Conservation (phyloP, 2,113 vertebrate genomes). For the Ammodytes marinus region DNA sequence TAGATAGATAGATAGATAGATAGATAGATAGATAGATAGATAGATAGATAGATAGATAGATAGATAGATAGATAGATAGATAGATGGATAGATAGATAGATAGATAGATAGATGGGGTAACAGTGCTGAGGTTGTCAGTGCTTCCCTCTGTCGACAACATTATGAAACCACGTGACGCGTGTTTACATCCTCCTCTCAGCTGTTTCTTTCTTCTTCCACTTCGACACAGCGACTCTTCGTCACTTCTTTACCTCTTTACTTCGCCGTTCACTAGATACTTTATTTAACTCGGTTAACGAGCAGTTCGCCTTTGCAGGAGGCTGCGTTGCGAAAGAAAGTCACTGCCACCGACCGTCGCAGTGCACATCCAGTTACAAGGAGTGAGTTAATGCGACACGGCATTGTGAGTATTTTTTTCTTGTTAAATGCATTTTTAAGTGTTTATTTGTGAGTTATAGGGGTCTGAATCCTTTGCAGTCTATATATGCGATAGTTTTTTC, state of each 20-base stretch:
- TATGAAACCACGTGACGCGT: conserved; percentile 77
- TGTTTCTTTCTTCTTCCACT: conserved; percentile 73
- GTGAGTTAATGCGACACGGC: conserved; percentile 70
- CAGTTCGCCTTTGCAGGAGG: background rate
- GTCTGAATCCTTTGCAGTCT: background rate
- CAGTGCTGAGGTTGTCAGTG: conserved; percentile 17
- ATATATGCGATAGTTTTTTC: background rate
- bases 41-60: conserved; percentile 54
- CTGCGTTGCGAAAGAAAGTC: conserved; percentile 1
- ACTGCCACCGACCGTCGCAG: conserved; percentile 41
- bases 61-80: conserved; percentile 49
- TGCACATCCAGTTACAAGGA: conserved; percentile 38
- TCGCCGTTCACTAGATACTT: background rate
- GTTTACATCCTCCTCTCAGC: conserved; percentile 83
- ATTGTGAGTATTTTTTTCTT: conserved; percentile 62
- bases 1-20: conserved; percentile 34
- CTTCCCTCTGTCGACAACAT: conserved; percentile 57
- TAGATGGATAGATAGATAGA: conserved; percentile 51
- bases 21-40: too few relatives aligned
- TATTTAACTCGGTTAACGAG: background rate
- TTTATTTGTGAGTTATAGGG: background rate
- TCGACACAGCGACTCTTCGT: conserved; percentile 34
- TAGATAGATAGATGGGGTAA: conserved; percentile 41
- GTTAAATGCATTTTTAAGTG: background rate
- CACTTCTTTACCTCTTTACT: background rate